These are phyloP conservation scores for Phortica variegata DNA, from an alignment of 1,140 invertebrate genomes.

Conservation along the genomic window DNA sequence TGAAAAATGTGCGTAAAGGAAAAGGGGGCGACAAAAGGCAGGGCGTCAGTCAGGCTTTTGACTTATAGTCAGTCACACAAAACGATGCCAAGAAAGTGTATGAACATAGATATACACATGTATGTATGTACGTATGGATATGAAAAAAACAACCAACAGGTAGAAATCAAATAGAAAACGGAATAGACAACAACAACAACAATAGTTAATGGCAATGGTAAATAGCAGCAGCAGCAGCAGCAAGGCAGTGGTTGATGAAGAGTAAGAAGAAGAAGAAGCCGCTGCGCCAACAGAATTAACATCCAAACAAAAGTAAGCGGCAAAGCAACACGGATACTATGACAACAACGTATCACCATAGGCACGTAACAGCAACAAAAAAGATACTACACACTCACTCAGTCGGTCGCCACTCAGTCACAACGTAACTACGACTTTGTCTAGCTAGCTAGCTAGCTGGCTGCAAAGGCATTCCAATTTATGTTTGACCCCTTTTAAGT, in stretches of 20 bases:
- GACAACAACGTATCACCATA: conserved; percentile 25
- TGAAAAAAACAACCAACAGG: conserved; percentile 32
- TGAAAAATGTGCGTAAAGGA: conserved; percentile 12
- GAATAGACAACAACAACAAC: conserved; percentile 37
- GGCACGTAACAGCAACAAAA: conserved; percentile 37
- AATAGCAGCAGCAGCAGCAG: conserved; percentile 25
- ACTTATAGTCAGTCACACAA: conserved; percentile 16
- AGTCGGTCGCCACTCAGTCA: conserved; percentile 14
- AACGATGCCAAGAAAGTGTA: neutral
- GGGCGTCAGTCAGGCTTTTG: too few relatives aligned
- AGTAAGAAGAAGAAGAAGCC: conserved; percentile 11
- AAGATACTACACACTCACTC: conserved; percentile 16
- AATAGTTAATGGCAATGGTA: conserved; percentile 19
- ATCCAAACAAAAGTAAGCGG: conserved; percentile 19
- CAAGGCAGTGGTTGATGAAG: conserved; percentile 22
- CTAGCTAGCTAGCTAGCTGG: too few relatives aligned
- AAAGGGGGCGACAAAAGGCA: conserved; percentile 1
- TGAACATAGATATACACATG: neutral
- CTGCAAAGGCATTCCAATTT: conserved; percentile 52
- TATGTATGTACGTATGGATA: neutral
- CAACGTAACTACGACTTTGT: conserved; percentile 39
- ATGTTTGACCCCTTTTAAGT: conserved; percentile 55
- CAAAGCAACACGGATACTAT: conserved; percentile 17
- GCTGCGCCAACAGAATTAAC: conserved; percentile 22
- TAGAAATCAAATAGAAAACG: conserved; percentile 55